phyloP scores from a whole-genome alignment of 2,113 vertebrate species.

The Hippocampus guttulatus region DNA sequence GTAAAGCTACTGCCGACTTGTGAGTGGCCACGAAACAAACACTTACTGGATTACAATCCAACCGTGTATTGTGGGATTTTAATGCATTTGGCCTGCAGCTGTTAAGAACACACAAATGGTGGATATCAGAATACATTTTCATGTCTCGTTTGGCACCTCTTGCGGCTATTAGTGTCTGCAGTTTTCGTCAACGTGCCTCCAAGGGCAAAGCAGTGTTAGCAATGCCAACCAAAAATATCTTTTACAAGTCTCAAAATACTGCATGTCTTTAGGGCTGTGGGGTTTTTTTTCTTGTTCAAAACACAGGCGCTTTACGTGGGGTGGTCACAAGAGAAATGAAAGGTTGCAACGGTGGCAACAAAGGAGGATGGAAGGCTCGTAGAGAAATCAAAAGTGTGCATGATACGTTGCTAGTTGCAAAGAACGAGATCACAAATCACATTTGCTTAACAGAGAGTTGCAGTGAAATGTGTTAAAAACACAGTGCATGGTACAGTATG shows the following conservation, averaged over 20 bases:
- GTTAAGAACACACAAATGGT: constrained; percentile 23
- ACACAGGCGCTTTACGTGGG: not conserved
- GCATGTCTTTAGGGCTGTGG: not conserved
- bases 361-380: not conserved
- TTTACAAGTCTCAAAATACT: not conserved
- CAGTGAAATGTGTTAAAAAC: not conserved
- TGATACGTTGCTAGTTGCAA: too few relatives aligned
- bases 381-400: too few relatives aligned
- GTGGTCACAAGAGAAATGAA: not conserved
- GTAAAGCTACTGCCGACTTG: constrained; percentile 64
- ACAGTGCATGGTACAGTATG: too few relatives aligned
- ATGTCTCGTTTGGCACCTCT: not conserved
- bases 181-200: constrained; percentile 1
- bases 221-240: not conserved
- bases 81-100: constrained; percentile 17
- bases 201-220: not conserved
- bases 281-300: not conserved
- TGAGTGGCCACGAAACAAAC: constrained; percentile 59
- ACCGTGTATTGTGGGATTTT: constrained; percentile 44
- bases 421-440: too few relatives aligned
- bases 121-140: not conserved
- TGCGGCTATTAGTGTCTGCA: not conserved
- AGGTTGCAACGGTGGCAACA: not conserved
- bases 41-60: constrained; percentile 60
- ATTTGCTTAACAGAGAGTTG: not conserved